Evolutionary conservation across 2,888 invertebrate genomes (phyloP), one percentile per base, ranked within the genome.

Genomic region (Hyposoter dolosus): DNA sequence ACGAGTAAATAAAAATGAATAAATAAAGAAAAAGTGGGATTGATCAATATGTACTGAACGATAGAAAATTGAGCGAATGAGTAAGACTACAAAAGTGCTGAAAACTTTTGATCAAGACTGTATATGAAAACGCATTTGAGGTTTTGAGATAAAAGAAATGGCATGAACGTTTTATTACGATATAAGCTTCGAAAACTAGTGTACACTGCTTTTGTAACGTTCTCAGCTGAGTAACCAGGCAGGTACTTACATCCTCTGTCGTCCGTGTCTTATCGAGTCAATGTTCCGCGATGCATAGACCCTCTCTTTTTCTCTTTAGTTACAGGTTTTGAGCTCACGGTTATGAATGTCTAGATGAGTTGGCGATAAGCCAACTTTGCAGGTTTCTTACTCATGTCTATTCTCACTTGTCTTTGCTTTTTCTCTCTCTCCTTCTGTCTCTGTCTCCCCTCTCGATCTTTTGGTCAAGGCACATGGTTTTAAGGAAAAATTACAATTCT

Each of bases 331-430:
- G 60, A 81, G 86, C 88, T 87, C 89, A 89, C 90, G 88, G 91
- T 93, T 93, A 93, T 93, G 93, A 93, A 93, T 93, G 92, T 90
- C 88, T 90, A 90, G 90, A 90, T 87, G 89, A 90, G 91, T 90
- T 92, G 92, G 92, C 90, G 75, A 75, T 40, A 56, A 74, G 90
- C 92, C 92, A 92, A 87, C 45, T 69, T 69, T 78, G 60, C 53
- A 28, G 65, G 72, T 77, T 72, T 72, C 77, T 32, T 68, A 12
- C 78, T 78, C 60, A 35, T 47, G 71, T 69, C 74, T 66, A 43
- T 66, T 23, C 63, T 47, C 45, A 56, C 19, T 63, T 60, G 60
- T 65, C 68, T 76, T 43, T 45, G 53, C 74, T 65, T 45, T 53
- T n/a, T 43, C 53, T 19, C 50, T 66, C 56, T 53, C 45, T 76